Percentiles rank a stretch among this genome's conserved stretches.
These are phyloP conservation scores for Goniozus legneri DNA, from an alignment of 1,140 invertebrate genomes.

Conservation along the genomic window DNA sequence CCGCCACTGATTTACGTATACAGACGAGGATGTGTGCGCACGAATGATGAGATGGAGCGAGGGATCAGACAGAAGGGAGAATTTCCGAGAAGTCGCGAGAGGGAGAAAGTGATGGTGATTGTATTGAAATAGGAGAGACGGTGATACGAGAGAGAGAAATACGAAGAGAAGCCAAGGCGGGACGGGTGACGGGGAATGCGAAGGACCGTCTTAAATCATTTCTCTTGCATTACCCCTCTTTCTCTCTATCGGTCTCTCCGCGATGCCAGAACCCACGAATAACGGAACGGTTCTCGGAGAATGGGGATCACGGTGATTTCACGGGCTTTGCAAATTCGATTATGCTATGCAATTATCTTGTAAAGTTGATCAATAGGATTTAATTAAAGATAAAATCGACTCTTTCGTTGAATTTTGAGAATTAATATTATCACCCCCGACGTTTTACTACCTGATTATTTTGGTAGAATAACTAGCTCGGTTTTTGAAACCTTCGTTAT, in stretches of 20 bases:
- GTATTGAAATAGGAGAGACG: not conserved
- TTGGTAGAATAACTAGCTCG: too few relatives aligned
- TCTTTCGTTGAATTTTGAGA: too few relatives aligned
- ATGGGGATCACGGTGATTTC: slow-evolving; percentile 12
- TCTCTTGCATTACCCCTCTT: slow-evolving; percentile 13
- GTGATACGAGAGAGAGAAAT: not conserved
- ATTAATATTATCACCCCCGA: too few relatives aligned
- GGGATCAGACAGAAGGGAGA: slow-evolving; percentile 18
- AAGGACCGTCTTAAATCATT: slow-evolving; percentile 34
- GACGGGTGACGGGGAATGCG: slow-evolving; percentile 7
- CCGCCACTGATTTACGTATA: too few relatives aligned
- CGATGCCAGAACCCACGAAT: slow-evolving; percentile 6
- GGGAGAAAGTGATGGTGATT: not conserved
- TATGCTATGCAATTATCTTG: slow-evolving; percentile 15
- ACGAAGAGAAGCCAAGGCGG: slow-evolving; percentile 10
- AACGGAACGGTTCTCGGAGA: too few relatives aligned
- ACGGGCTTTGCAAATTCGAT: slow-evolving; percentile 20
- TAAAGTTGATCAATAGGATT: too few relatives aligned
- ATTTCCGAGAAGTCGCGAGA: not conserved
- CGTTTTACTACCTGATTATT: too few relatives aligned
- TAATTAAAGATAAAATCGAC: too few relatives aligned
- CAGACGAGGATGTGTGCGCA: too few relatives aligned
- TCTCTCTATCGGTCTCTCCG: slow-evolving; percentile 11
- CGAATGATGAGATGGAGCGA: slow-evolving; percentile 19
- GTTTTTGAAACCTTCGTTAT: too few relatives aligned